Evolutionary conservation across 2,888 invertebrate genomes (phyloP).

Genomic region (Odiellus spinosus): DNA sequence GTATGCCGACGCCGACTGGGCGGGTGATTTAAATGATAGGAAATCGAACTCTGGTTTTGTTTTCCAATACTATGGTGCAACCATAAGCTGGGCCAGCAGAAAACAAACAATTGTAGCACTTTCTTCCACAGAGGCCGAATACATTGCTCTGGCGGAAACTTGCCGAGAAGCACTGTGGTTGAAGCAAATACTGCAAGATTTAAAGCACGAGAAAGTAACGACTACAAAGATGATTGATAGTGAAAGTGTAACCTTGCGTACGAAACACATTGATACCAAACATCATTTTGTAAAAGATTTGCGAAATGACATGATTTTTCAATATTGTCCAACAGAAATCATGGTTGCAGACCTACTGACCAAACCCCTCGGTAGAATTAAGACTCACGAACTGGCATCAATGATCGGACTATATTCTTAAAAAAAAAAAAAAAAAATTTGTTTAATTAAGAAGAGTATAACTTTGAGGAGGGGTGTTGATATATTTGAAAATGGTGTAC

Average conservation of each 20-base stretch:
- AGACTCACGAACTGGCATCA: too few species aligned
- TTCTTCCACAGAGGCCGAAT: slow-evolving; percentile 20
- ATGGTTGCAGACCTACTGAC: too few species aligned
- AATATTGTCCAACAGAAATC: too few species aligned
- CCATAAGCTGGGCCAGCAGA: slow-evolving; percentile 9
- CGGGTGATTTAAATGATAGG: slow-evolving; percentile 9
- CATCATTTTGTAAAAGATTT: slow-evolving; percentile 15
- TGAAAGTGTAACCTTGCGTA: slow-evolving; percentile 10
- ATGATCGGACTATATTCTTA: too few species aligned
- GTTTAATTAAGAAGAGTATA: too few species aligned
- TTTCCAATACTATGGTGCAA: neutral
- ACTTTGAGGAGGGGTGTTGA: too few species aligned
- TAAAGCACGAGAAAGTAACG: neutral
- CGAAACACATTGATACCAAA: slow-evolving; percentile 18
- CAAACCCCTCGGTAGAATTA: too few species aligned
- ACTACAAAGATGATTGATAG: slow-evolving; percentile 13
- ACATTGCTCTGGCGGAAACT: slow-evolving; percentile 15
- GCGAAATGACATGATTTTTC: too few species aligned
- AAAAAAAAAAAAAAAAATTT: too few species aligned
- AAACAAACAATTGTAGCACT: slow-evolving; percentile 18
- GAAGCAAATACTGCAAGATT: slow-evolving; percentile 1
- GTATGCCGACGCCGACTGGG: slow-evolving; percentile 16
- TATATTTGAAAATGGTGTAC: too few species aligned
- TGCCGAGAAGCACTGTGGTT: slow-evolving; percentile 13
- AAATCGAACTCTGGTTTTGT: slow-evolving; percentile 16